Percentiles rank a stretch among this genome's conserved stretches.
Conservation (phyloP, 1,140 invertebrate species). For the Leptestheria dahalacensis region DNA sequence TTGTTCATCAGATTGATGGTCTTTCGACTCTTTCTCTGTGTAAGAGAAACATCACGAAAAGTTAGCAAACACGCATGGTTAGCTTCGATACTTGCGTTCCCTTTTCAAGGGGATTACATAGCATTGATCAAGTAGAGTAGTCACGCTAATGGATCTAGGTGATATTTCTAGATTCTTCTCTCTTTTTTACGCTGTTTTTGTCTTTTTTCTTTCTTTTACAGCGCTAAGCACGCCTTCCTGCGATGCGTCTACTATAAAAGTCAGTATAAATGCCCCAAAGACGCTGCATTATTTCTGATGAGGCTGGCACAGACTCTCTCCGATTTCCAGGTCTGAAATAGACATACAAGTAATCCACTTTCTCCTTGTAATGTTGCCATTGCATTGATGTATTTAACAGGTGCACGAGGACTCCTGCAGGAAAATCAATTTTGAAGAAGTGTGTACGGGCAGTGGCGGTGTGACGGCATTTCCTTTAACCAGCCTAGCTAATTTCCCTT, state of each 20-base stretch:
- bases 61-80: background rate
- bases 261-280: slow-evolving; percentile 23
- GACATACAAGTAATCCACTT: background rate
- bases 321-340: slow-evolving; percentile 10
- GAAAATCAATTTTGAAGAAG: slow-evolving; percentile 11
- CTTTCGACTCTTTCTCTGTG: too few species aligned
- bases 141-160: too few species aligned
- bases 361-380: background rate
- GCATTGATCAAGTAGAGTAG: too few species aligned
- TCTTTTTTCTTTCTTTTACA: slow-evolving; percentile 17
- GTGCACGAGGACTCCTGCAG: slow-evolving; percentile 12
- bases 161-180: background rate
- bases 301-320: slow-evolving; percentile 14
- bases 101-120: too few species aligned
- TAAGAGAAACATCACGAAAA: background rate
- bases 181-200: background rate
- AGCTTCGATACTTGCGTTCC: background rate
- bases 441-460: slow-evolving; percentile 1
- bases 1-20: too few species aligned
- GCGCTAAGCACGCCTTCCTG: slow-evolving; percentile 26
- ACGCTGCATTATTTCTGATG: slow-evolving; percentile 20
- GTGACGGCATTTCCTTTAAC: background rate
- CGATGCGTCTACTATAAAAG: slow-evolving; percentile 24
- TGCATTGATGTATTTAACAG: background rate
- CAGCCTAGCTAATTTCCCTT: background rate